Conservation (phyloP, 2,888 invertebrate genomes). For the Rugalucina vietnamica region DNA sequence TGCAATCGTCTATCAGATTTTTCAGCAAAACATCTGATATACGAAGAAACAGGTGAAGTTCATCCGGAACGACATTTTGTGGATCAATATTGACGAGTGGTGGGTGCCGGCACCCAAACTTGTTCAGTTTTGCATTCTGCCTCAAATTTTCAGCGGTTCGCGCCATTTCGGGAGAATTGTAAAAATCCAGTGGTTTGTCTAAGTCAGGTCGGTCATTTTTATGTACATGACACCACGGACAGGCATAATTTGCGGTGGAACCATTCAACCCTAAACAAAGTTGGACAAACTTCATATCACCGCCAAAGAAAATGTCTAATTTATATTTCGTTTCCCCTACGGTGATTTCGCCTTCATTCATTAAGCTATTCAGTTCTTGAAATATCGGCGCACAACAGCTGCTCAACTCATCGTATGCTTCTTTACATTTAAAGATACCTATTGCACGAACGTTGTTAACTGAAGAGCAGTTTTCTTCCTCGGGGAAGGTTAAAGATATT, state of each 20-base stretch:
- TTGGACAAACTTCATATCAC: slow-evolving; percentile 39
- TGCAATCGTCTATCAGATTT: slow-evolving; percentile 30
- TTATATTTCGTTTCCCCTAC: neutral
- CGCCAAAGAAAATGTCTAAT: neutral
- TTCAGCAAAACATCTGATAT: slow-evolving; percentile 1
- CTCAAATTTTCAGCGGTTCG: neutral
- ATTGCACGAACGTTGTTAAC: neutral
- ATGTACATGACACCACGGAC: slow-evolving; percentile 27
- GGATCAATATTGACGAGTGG: slow-evolving; percentile 21
- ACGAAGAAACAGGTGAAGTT: slow-evolving; percentile 23
- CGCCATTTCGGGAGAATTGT: neutral
- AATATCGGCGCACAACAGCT: neutral
- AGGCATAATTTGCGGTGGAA: slow-evolving; percentile 24
- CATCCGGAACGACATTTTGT: slow-evolving; percentile 9
- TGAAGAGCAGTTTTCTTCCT: neutral
- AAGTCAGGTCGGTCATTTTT: neutral
- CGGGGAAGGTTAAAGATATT: neutral
- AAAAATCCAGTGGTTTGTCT: neutral
- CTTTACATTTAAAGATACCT: neutral
- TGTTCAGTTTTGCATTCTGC: neutral
- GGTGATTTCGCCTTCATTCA: neutral
- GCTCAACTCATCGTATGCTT: neutral
- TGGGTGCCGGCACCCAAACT: neutral
- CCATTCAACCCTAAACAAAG: slow-evolving; percentile 16
- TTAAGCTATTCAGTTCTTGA: neutral